Evolutionary conservation across 2,797 vertebrate species (phyloP).

Genomic region (Tolypeutes matacus): DNA sequence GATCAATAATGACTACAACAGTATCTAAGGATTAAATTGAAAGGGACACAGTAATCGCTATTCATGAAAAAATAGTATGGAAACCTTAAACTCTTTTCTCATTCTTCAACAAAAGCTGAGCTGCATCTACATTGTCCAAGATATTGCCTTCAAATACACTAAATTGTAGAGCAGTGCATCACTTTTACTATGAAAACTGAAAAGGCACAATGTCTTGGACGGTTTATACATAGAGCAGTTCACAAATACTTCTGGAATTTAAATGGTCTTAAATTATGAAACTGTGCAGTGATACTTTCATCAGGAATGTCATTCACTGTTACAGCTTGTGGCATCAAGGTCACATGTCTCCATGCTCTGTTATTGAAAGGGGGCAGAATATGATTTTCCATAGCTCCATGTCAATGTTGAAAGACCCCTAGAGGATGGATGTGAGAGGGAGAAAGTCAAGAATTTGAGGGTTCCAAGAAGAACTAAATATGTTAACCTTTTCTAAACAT

Average conservation of each 20-base stretch:
- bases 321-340: background rate
- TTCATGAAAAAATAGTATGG: background rate
- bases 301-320: fast-evolving
- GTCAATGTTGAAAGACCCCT: background rate
- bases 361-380: background rate
- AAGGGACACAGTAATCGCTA: background rate
- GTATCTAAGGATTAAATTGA: background rate
- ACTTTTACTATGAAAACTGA: background rate
- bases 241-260: background rate
- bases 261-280: background rate
- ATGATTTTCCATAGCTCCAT: background rate
- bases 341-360: background rate
- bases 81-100: background rate
- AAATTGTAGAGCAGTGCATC: background rate
- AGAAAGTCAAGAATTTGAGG: background rate
- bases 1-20: background rate
- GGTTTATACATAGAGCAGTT: background rate
- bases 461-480: background rate
- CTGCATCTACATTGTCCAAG: background rate
- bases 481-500: background rate
- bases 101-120: background rate
- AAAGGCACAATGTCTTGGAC: background rate
- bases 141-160: background rate
- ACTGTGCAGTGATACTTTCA: background rate
- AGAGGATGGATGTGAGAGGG: background rate